These are phyloP conservation scores for Cinclus mexicanus DNA, from an alignment of 2,113 vertebrate species.

Conservation along the genomic window DNA sequence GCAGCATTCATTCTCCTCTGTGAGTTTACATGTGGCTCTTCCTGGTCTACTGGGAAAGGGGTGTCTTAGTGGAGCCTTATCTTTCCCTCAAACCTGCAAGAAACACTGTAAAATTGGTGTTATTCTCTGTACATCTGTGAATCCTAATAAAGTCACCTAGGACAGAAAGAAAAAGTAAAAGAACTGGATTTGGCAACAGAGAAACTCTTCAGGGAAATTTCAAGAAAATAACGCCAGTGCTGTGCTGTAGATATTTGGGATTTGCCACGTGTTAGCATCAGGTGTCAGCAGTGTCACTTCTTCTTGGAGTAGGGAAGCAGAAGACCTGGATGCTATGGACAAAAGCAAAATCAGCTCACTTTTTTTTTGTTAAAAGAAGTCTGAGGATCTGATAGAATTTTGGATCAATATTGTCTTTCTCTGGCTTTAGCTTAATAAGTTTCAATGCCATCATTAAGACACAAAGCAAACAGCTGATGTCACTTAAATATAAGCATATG, in stretches of 20 bases:
- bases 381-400: neutral
- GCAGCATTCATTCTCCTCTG: neutral
- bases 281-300: neutral
- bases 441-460: neutral
- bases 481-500: neutral
- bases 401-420: neutral
- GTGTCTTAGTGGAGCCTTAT: neutral
- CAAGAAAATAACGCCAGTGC: fast-evolving
- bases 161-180: neutral
- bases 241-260: neutral
- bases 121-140: neutral
- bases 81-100: neutral
- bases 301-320: neutral
- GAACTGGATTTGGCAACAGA: neutral
- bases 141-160: neutral
- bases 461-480: neutral
- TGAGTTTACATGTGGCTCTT: neutral
- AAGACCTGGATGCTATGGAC: neutral
- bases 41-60: neutral
- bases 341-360: neutral
- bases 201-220: neutral
- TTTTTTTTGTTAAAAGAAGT: neutral
- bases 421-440: neutral
- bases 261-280: neutral
- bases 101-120: neutral